These are phyloP conservation scores for Irena cyanogastra DNA, from an alignment of 2,113 vertebrate genomes.

Conservation along the genomic window DNA sequence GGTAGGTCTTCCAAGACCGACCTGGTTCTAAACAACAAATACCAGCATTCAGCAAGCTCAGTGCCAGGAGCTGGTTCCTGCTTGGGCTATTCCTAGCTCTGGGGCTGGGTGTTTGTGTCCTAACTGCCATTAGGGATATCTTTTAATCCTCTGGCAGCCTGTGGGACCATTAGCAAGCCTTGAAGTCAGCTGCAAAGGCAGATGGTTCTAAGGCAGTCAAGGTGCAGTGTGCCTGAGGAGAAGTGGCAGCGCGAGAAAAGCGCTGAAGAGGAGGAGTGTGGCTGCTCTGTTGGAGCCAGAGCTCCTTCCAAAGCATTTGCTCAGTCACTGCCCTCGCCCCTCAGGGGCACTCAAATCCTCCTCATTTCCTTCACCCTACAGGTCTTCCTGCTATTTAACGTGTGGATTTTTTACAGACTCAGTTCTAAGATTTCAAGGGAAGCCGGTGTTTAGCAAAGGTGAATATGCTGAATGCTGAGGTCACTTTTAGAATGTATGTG, in stretches of 20 bases:
- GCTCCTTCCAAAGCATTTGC: not conserved
- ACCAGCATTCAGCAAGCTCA: not conserved
- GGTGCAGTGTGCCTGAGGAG: not conserved
- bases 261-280: rapidly evolving
- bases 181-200: not conserved
- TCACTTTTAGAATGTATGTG: not conserved
- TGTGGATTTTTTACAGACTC: not conserved
- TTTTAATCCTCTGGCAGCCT: too few relatives aligned
- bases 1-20: not conserved
- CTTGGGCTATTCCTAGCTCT: not conserved
- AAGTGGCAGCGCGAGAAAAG: too few relatives aligned
- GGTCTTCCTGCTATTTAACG: not conserved
- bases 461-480: not conserved
- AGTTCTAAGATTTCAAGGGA: not conserved
- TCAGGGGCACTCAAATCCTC: too few relatives aligned
- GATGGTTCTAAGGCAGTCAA: not conserved
- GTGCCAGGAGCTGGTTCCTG: rapidly evolving
- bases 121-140: rapidly evolving
- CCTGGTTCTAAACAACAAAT: not conserved
- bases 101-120: too few relatives aligned
- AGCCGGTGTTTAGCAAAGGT: not conserved
- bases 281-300: not conserved
- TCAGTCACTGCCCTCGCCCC: not conserved
- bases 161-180: not conserved
- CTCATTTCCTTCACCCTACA: too few relatives aligned